Percentiles rank a stretch among this genome's conserved stretches.
Conservation (phyloP, 2,888 invertebrate genomes). For the Heteromurus nitidus region DNA sequence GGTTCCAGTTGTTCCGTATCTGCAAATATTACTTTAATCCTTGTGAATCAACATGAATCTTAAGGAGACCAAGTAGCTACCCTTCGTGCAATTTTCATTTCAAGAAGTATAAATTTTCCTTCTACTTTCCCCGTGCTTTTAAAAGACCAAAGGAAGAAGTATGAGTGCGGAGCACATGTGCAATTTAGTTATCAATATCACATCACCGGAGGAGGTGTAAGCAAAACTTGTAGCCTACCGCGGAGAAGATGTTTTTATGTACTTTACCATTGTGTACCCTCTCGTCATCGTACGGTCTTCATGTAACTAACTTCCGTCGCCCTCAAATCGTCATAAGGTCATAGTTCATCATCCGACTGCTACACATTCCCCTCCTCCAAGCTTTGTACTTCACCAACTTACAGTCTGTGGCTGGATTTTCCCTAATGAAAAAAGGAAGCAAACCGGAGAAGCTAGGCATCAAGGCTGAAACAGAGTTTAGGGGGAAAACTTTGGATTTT, state of each 20-base stretch:
- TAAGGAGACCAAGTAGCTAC: too few species aligned
- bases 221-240: too few species aligned
- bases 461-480: slow-evolving; percentile 3
- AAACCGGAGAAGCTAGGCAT: slow-evolving; percentile 6
- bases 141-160: too few species aligned
- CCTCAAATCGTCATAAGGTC: slow-evolving; percentile 34
- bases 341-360: slow-evolving; percentile 26
- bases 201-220: too few species aligned
- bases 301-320: slow-evolving; percentile 12
- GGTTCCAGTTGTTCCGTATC: not conserved
- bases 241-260: too few species aligned
- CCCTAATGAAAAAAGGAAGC: slow-evolving; percentile 9
- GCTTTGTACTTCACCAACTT: not conserved
- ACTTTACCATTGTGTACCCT: not conserved
- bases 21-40: not conserved
- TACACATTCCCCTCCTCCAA: not conserved
- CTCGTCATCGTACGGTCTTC: not conserved
- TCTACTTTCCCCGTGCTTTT: too few species aligned
- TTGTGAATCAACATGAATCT: not conserved
- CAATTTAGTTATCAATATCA: too few species aligned
- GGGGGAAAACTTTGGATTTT: slow-evolving; percentile 4
- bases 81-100: too few species aligned
- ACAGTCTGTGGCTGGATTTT: too few species aligned
- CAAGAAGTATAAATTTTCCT: too few species aligned
- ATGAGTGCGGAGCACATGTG: too few species aligned